Conservation (phyloP, 2,888 invertebrate genomes). For the Heteromyza rotundicornis region DNA sequence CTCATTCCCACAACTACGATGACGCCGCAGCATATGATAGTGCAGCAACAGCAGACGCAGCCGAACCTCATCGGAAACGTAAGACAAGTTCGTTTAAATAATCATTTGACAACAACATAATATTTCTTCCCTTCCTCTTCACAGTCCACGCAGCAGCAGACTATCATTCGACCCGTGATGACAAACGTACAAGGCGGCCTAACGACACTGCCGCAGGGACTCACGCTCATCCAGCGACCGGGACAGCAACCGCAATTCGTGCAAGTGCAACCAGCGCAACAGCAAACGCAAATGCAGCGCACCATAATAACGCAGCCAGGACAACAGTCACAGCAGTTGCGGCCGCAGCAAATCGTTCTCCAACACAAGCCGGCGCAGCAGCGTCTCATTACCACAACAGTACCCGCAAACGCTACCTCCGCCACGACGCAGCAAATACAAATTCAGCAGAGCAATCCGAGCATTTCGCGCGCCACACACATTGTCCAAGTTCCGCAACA, state of each 20-base stretch:
- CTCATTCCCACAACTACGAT: constrained; percentile 58
- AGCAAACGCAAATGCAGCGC: constrained; percentile 44
- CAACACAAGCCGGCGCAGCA: constrained; percentile 57
- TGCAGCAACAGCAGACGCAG: constrained; percentile 55
- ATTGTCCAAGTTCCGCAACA: constrained; percentile 51
- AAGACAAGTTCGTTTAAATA: constrained; percentile 38
- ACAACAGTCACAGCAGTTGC: constrained; percentile 54
- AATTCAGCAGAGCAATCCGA: constrained; percentile 37
- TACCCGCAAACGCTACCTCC: constrained; percentile 29
- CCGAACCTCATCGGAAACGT: constrained; percentile 57
- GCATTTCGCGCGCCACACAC: constrained; percentile 51
- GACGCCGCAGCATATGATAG: constrained; percentile 56
- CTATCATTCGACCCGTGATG: constrained; percentile 61
- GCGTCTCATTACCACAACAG: constrained; percentile 50
- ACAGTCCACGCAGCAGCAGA: constrained; percentile 51
- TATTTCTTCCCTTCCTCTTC: constrained; percentile 9
- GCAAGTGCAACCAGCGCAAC: constrained; percentile 58
- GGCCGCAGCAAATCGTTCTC: constrained; percentile 57
- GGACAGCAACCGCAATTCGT: constrained; percentile 62
- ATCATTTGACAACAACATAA: neutral
- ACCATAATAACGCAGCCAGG: constrained; percentile 58
- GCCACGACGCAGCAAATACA: constrained; percentile 39
- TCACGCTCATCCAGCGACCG: constrained; percentile 62
- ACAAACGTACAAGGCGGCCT: constrained; percentile 53
- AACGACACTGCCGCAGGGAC: constrained; percentile 59